These are phyloP conservation scores for Chymomyza amoena DNA, from an alignment of 2,888 invertebrate species.

Conservation along the genomic window DNA sequence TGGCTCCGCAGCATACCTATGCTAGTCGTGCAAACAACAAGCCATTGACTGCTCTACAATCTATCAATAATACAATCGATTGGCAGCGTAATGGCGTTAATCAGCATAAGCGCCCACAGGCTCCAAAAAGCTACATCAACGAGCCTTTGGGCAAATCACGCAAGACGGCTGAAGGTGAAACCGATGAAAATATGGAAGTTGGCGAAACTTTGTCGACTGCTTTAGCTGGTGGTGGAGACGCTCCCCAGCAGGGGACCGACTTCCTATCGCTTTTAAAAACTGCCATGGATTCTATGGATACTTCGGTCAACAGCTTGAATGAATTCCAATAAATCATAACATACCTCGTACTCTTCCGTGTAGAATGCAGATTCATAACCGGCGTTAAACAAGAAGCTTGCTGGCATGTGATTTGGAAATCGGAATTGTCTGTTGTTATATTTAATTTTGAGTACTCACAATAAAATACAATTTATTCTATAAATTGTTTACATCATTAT, in stretches of 20 bases:
- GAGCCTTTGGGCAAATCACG: conserved; percentile 39
- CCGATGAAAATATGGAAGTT: conserved; percentile 38
- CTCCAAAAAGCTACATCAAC: conserved; percentile 15
- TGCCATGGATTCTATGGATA: too few relatives aligned
- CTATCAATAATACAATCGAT: neutral
- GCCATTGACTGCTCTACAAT: neutral
- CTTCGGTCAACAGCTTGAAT: conserved; percentile 83
- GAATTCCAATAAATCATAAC: too few relatives aligned
- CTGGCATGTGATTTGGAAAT: too few relatives aligned
- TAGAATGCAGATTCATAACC: too few relatives aligned
- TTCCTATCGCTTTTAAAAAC: neutral
- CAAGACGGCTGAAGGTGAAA: conserved; percentile 39
- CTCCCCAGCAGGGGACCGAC: conserved; percentile 14
- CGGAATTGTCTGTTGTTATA: too few relatives aligned
- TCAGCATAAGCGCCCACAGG: neutral
- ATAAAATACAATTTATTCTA: too few relatives aligned
- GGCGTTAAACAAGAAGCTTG: too few relatives aligned
- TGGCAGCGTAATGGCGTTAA: neutral
- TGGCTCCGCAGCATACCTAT: neutral
- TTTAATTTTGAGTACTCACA: too few relatives aligned
- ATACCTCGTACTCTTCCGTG: too few relatives aligned
- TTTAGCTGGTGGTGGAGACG: conserved; percentile 44
- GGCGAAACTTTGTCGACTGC: conserved; percentile 38
- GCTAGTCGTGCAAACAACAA: neutral
- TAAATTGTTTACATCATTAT: too few relatives aligned